Conservation (phyloP, 1,140 invertebrate genomes). For the Musca vetustissima region DNA sequence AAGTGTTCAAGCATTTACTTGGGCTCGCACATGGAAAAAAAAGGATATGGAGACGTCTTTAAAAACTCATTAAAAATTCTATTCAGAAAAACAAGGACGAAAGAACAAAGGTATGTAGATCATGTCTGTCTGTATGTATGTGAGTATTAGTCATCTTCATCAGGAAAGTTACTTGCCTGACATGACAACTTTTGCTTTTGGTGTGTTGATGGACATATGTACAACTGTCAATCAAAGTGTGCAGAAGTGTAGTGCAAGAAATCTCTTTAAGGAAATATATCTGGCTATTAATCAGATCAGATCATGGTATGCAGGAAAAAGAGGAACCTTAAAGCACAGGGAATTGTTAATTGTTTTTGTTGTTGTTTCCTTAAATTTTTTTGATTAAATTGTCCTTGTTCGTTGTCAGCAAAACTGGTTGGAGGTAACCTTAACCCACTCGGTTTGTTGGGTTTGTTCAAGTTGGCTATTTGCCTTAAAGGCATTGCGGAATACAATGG, state of each 20-base stretch:
- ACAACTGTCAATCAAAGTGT: slow-evolving; percentile 9
- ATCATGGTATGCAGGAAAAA: no score
- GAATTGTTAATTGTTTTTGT: background rate
- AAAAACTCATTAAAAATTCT: slow-evolving; percentile 9
- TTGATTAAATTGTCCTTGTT: no score
- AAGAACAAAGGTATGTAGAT: no score
- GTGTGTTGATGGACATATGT: no score
- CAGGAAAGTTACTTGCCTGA: background rate
- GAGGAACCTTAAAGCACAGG: no score
- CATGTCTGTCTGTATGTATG: no score
- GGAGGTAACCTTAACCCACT: background rate
- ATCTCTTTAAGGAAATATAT: no score
- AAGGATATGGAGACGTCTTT: background rate
- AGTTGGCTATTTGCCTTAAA: slow-evolving; percentile 11
- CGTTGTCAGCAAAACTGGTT: background rate
- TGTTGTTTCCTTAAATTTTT: no score
- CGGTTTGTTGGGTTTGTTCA: background rate
- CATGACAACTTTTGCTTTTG: slow-evolving; percentile 13
- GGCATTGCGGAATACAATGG: background rate
- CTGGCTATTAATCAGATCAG: no score
- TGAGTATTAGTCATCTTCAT: no score
- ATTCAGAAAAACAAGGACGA: background rate
- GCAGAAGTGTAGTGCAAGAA: background rate
- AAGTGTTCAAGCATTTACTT: slow-evolving; percentile 12
- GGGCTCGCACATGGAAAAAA: background rate